phyloP scores from a whole-genome alignment of 1,140 invertebrate species.

The Pogonomyrmex californicus region DNA sequence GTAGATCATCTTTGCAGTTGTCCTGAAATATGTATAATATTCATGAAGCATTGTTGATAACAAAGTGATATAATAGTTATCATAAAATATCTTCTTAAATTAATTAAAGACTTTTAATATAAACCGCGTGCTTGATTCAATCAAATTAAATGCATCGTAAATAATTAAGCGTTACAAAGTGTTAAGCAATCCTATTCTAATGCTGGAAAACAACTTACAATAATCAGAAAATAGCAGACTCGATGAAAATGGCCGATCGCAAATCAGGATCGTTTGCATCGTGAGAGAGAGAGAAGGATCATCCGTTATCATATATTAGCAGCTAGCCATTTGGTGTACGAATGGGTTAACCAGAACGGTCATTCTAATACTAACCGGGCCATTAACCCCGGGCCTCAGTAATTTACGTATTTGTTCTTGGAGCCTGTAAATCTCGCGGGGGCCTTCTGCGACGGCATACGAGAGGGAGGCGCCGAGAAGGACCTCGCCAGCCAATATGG shows the following conservation, averaged over 20 bases:
- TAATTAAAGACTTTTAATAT: neutral
- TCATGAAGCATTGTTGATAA: no score
- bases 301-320: slow-evolving; percentile 24
- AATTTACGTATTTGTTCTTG: slow-evolving; percentile 87
- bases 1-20: neutral
- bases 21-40: no score
- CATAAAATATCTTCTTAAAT: no score
- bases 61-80: no score
- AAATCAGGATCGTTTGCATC: neutral
- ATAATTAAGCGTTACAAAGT: neutral
- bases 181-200: neutral
- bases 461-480: slow-evolving; percentile 76
- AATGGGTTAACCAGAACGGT: slow-evolving; percentile 65
- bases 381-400: slow-evolving; percentile 83
- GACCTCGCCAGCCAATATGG: slow-evolving; percentile 84
- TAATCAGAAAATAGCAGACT: neutral
- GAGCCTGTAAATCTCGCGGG: slow-evolving; percentile 84
- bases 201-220: neutral
- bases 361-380: slow-evolving; percentile 72
- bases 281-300: no score
- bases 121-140: neutral
- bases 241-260: neutral
- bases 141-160: neutral
- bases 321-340: slow-evolving; percentile 2
- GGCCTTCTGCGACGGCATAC: slow-evolving; percentile 54